Conservation (phyloP, 2,113 vertebrate species). For the Cinclus mexicanus region DNA sequence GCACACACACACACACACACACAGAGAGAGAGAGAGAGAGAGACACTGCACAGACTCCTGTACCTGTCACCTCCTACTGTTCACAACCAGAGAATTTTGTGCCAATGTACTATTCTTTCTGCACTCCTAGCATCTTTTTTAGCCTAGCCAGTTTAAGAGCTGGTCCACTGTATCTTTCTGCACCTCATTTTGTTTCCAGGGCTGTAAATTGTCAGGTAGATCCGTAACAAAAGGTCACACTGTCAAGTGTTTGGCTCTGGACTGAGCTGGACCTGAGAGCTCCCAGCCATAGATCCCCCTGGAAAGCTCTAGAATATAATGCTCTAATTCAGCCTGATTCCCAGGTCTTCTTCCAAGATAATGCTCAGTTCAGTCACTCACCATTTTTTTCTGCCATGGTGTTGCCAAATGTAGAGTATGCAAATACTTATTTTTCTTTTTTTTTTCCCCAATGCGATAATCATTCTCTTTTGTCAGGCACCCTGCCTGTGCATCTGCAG, state of each 20-base stretch:
- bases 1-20: rapidly evolving
- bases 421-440: background rate
- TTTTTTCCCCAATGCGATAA: background rate
- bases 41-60: background rate
- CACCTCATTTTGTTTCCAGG: background rate
- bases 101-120: background rate
- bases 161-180: background rate
- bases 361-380: background rate
- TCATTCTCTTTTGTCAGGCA: background rate
- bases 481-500: background rate
- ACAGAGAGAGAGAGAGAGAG: no score
- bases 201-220: background rate
- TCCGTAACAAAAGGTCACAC: background rate
- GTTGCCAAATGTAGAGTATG: background rate
- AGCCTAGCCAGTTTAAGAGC: background rate
- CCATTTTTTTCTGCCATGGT: background rate
- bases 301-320: background rate
- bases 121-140: background rate
- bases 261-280: background rate
- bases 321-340: background rate
- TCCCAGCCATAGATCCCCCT: background rate
- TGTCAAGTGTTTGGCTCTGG: background rate
- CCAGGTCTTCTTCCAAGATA: background rate
- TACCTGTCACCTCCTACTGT: background rate
- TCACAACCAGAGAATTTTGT: background rate